Conservation (phyloP, 2,888 invertebrate genomes). For the Metacarcinus magister region DNA sequence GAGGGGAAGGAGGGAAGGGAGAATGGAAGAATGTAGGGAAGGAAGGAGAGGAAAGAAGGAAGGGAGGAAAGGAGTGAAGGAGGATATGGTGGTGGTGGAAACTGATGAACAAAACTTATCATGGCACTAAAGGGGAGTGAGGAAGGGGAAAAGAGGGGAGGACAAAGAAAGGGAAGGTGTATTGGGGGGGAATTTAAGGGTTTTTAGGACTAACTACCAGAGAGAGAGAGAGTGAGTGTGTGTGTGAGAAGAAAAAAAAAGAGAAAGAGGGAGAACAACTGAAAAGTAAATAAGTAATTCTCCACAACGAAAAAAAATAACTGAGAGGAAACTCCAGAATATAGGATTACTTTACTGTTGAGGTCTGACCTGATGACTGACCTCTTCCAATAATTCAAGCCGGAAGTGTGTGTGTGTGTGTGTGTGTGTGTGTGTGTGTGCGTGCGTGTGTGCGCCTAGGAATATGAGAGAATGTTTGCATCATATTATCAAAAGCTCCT, state of each 20-base stretch:
- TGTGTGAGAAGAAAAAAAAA: background rate
- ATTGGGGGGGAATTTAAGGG: background rate
- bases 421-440: conserved; percentile 7
- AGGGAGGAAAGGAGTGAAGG: background rate
- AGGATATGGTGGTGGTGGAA: background rate
- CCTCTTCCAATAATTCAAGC: background rate
- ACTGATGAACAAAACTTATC: too few species aligned
- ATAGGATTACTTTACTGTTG: background rate
- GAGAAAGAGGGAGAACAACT: background rate
- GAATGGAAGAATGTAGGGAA: too few species aligned
- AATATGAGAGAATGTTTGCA: too few species aligned
- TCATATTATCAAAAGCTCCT: too few species aligned
- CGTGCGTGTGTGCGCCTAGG: too few species aligned
- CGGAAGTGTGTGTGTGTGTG: background rate
- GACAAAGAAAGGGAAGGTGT: background rate
- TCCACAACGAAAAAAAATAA: background rate
- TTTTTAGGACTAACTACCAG: background rate
- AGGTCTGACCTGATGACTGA: too few species aligned
- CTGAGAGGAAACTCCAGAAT: background rate
- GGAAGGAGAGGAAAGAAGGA: background rate
- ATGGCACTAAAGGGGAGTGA: background rate
- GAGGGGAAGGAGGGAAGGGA: background rate
- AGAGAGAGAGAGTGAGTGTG: conserved; percentile 23
- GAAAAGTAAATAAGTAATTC: background rate
- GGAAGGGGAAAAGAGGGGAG: background rate